A percentile compares a stretch with the other conserved stretches of the same genome.
Evolutionary conservation across 2,888 invertebrate species (phyloP).

Genomic region (Tetropium fuscum): DNA sequence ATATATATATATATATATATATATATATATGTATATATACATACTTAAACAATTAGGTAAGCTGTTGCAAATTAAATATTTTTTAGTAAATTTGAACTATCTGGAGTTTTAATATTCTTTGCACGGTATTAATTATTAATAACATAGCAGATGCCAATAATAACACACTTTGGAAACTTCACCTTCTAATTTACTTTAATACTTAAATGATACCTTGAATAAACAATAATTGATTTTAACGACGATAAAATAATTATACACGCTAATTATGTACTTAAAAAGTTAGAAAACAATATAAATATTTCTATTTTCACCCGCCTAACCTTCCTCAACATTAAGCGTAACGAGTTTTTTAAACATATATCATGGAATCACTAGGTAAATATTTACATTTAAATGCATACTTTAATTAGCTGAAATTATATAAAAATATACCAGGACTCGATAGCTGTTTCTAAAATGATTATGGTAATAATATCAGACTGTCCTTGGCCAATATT

Average conservation of each 20-base stretch:
- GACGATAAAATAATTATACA: slow-evolving; percentile 19
- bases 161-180: background rate
- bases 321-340: slow-evolving; percentile 32
- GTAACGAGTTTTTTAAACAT: slow-evolving; percentile 18
- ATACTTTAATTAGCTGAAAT: slow-evolving; percentile 24
- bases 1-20: too few relatives aligned
- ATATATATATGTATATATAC: too few relatives aligned
- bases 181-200: background rate
- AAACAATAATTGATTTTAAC: slow-evolving; percentile 13
- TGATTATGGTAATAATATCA: slow-evolving; percentile 31
- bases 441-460: slow-evolving; percentile 20
- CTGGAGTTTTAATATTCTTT: too few relatives aligned
- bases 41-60: too few relatives aligned
- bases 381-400: slow-evolving; percentile 25
- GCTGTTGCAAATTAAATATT: too few relatives aligned
- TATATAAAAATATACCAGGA: slow-evolving; percentile 11
- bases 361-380: slow-evolving; percentile 11
- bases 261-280: slow-evolving; percentile 16
- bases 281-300: slow-evolving; percentile 29
- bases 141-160: too few relatives aligned
- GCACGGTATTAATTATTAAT: too few relatives aligned
- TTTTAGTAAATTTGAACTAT: too few relatives aligned
- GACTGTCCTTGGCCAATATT: slow-evolving; percentile 33
- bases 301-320: slow-evolving; percentile 24
- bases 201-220: slow-evolving; percentile 19